These are phyloP conservation scores for Eubasilissa regina DNA, from an alignment of 1,140 invertebrate genomes.

Conservation along the genomic window DNA sequence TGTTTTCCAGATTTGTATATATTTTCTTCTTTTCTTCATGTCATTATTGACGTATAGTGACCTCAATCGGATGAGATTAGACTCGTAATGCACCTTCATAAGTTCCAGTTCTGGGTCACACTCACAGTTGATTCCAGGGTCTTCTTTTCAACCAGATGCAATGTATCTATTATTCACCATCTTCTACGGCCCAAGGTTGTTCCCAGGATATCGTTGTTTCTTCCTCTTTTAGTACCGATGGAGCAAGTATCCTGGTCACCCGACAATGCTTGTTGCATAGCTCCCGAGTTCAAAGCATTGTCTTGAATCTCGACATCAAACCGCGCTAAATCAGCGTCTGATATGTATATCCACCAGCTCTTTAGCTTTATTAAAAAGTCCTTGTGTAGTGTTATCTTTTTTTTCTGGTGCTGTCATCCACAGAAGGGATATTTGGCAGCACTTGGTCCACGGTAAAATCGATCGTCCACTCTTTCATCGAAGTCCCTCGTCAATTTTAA, in stretches of 20 bases:
- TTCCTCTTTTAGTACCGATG: slow-evolving; percentile 75
- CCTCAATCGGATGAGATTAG: no score
- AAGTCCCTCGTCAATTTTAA: slow-evolving; percentile 97
- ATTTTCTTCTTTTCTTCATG: no score
- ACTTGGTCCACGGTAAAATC: slow-evolving; percentile 91
- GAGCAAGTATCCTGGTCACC: slow-evolving; percentile 65
- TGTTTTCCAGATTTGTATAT: no score
- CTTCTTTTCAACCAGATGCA: no score
- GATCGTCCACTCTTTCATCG: slow-evolving; percentile 92
- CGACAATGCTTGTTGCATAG: slow-evolving; percentile 64
- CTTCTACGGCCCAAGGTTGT: no score
- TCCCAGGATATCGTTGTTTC: no score
- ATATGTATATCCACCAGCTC: slow-evolving; percentile 99
- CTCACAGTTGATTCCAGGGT: no score
- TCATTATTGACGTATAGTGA: no score
- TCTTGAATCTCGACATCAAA: slow-evolving; percentile 98
- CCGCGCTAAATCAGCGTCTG: slow-evolving; percentile 93
- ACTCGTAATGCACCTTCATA: no score
- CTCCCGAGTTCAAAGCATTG: slow-evolving; percentile 85
- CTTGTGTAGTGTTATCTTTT: slow-evolving; percentile 87
- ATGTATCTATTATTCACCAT: no score
- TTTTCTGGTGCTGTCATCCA: slow-evolving; percentile 83
- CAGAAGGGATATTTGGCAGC: slow-evolving; percentile 70
- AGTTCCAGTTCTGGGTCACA: no score
- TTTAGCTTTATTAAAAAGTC: slow-evolving; percentile 91